phyloP scores from a whole-genome alignment of 2,888 invertebrate species.

The Drosophila melanocephala region DNA sequence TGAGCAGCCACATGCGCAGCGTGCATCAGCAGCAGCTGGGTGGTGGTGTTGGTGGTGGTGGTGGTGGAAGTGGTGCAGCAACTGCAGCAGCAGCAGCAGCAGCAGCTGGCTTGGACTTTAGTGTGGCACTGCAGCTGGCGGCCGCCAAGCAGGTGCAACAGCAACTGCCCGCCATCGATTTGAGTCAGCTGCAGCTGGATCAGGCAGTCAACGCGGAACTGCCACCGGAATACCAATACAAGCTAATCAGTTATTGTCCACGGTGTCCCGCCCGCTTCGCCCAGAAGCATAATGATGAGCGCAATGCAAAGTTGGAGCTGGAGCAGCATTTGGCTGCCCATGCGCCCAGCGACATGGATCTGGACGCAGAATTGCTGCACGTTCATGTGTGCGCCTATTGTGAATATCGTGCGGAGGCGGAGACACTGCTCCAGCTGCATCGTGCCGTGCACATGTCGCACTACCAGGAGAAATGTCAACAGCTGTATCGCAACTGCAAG shows the following conservation, averaged over 20 bases:
- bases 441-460: conserved; percentile 91
- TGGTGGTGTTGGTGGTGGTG: not conserved
- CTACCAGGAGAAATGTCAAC: conserved; percentile 91
- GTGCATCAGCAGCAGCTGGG: conserved; percentile 77
- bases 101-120: conserved; percentile 65
- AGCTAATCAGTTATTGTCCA: conserved; percentile 90
- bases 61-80: not conserved
- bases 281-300: conserved; percentile 84
- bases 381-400: conserved; percentile 90
- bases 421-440: conserved; percentile 90
- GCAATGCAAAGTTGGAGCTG: conserved; percentile 90
- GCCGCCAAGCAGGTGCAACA: conserved; percentile 62
- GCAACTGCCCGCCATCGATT: conserved; percentile 76
- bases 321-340: conserved; percentile 88
- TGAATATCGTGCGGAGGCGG: conserved; percentile 91
- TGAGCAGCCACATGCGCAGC: conserved; percentile 93
- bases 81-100: conserved; percentile 15
- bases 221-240: conserved; percentile 80
- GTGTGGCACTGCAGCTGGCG: conserved; percentile 76
- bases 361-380: conserved; percentile 35
- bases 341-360: conserved; percentile 35
- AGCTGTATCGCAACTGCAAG: conserved; percentile 89
- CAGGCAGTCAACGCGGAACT: conserved; percentile 42
- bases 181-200: conserved; percentile 70
- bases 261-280: conserved; percentile 92